Evolutionary conservation across 2,888 invertebrate genomes (phyloP), one percentile per base, ranked within the genome.

Genomic region (Matsumyia berberina): DNA sequence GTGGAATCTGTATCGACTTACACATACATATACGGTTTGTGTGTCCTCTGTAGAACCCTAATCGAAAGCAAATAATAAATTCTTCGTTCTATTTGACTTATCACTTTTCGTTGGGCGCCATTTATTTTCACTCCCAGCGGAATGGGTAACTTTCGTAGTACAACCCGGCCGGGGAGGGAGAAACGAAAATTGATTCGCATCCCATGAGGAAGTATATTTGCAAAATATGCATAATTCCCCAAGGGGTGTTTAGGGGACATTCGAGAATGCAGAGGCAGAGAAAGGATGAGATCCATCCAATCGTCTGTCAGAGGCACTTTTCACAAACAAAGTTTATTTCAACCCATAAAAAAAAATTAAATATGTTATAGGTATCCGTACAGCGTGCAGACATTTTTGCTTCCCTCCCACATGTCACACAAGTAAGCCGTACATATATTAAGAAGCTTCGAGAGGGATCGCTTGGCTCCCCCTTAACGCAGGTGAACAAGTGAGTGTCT

Each of bases 51-150:
- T 37, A 39, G 51, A 57, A 39, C 58, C 70, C 80, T 85, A 85
- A 85, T 80, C 80, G 85, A 80, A 80, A 49, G 74, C 74, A 79
- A 79, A 85, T 85, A 83, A 85, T 69, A 74, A 73, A 79, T 85
- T 70, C 69, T 46, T 39, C 64, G 51, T 79, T 66, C 49, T 76
- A 69, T 80, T 85, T 80, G 70, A 85, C 79, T 74, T 85, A 79
- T 83, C 62, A 79, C 78, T 66, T 79, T 74, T 62, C 53, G 72
- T 67, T 60, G 77, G 72, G 72, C 77, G 72, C 60, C 77, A 67
- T 55, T 72, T 29, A 19, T 1, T 24, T 24, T 24, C 24, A 24
- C 5, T 2, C 44, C 9, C 39, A n/a, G 44, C 24, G 12, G 33
- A 46, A 49, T 24, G 15, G 51, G 9, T 15, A 11, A 8, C 12